Evolutionary conservation across 2,113 vertebrate species (phyloP).

Genomic region (Sinocyclocheilus anshuiensis): DNA sequence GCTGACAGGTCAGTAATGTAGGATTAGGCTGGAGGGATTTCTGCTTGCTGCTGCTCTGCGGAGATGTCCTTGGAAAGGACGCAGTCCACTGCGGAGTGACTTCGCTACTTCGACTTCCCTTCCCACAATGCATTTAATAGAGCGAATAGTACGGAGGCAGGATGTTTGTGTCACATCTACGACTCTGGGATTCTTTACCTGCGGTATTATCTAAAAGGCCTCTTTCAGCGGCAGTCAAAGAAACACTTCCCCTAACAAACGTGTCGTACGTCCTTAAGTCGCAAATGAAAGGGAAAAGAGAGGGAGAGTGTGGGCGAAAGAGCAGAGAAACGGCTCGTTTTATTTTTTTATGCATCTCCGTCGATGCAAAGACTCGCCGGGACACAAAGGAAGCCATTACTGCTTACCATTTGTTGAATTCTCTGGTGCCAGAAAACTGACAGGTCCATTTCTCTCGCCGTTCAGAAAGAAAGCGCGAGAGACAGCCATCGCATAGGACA

Average conservation of each 20-base stretch:
- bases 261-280: conserved; percentile 35
- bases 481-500: conserved; percentile 72
- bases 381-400: conserved; percentile 76
- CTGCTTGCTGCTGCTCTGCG: conserved; percentile 53
- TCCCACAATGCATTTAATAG: conserved; percentile 11
- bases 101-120: conserved; percentile 17
- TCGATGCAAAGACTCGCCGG: conserved; percentile 69
- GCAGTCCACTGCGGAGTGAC: conserved; percentile 42
- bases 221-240: conserved; percentile 29
- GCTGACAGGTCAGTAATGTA: conserved; percentile 69
- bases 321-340: conserved; percentile 42
- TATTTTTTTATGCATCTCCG: conserved; percentile 68
- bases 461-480: conserved; percentile 55
- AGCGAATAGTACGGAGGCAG: conserved; percentile 28
- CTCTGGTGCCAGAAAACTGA: conserved; percentile 77
- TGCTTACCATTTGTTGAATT: conserved; percentile 77
- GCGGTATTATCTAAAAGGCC: conserved; percentile 34
- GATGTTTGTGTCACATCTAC: conserved; percentile 26
- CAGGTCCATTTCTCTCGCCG: conserved; percentile 78
- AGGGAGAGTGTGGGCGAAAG: conserved; percentile 55
- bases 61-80: conserved; percentile 63
- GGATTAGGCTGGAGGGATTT: conserved; percentile 67
- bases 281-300: conserved; percentile 65
- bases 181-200: neutral
- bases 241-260: conserved; percentile 18